Evolutionary conservation across 2,113 vertebrate genomes (phyloP).

Genomic region (Deroptyus accipitrinus): DNA sequence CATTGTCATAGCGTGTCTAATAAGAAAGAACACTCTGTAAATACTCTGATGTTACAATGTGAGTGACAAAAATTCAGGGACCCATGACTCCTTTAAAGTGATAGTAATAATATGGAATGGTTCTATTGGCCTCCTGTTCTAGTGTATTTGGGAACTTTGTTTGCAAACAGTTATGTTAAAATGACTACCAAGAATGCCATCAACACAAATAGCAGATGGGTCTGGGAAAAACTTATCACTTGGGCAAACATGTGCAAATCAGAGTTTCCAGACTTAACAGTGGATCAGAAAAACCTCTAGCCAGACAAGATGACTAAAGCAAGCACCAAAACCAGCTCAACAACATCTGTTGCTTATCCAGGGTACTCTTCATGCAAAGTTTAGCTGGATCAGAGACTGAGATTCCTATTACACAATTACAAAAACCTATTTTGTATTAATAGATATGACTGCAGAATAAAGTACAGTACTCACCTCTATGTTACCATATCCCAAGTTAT

Average conservation of each 20-base stretch:
- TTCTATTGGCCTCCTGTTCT: not conserved
- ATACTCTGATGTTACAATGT: not conserved
- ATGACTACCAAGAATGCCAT: not conserved
- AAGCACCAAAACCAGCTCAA: not conserved
- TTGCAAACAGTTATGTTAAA: not conserved
- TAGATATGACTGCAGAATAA: not conserved
- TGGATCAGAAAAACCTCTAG: not conserved
- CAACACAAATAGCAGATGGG: not conserved
- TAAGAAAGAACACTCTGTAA: not conserved
- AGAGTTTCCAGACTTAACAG: not conserved
- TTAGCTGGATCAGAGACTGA: not conserved
- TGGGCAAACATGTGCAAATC: not conserved
- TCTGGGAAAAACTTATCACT: not conserved
- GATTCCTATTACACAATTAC: not conserved
- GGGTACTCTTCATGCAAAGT: not conserved
- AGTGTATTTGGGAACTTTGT: not conserved
- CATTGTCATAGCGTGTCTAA: not conserved
- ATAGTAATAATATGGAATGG: not conserved
- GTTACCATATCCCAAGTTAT: not conserved
- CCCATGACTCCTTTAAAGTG: not conserved
- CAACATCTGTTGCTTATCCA: not conserved
- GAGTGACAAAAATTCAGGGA: not conserved
- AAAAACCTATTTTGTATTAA: not conserved
- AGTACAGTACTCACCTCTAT: not conserved
- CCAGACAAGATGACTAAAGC: not conserved